phyloP scores from a whole-genome alignment of 2,113 vertebrate species.

The Cercocebus atys region DNA sequence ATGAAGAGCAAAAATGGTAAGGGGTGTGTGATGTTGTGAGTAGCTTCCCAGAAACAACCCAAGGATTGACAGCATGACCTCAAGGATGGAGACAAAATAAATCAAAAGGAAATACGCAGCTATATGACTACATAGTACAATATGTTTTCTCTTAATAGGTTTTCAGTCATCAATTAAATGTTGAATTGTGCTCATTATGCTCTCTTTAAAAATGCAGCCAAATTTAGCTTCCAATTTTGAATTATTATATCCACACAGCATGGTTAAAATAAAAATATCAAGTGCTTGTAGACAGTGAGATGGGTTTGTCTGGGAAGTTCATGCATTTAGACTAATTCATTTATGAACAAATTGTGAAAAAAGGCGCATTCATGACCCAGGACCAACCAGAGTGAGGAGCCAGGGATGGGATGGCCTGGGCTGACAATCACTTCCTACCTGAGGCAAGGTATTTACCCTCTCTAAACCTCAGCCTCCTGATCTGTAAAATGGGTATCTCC shows the following conservation, averaged over 20 bases:
- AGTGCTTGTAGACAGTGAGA: not conserved
- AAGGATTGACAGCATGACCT: not conserved
- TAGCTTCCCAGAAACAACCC: not conserved
- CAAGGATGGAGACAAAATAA: not conserved
- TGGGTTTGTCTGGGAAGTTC: not conserved
- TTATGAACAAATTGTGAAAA: not conserved
- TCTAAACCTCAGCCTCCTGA: not conserved
- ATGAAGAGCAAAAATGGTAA: not conserved
- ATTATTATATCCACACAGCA: constrained; percentile 41
- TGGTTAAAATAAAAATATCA: constrained; percentile 56
- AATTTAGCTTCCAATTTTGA: constrained; percentile 65
- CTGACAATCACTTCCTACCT: not conserved
- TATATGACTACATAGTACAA: not conserved
- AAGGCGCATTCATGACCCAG: no score
- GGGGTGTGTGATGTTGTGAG: rapidly evolving
- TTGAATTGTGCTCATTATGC: constrained; percentile 66
- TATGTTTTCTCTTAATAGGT: constrained; percentile 65
- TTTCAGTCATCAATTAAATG: constrained; percentile 73
- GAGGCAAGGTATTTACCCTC: not conserved
- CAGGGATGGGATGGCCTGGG: not conserved
- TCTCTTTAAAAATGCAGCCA: constrained; percentile 69
- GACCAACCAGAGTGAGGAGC: not conserved
- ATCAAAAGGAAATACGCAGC: not conserved
- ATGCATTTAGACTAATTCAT: not conserved
- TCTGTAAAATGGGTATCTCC: not conserved